Conservation (phyloP, 2,888 invertebrate species). For the Asteroscopus sphinx region DNA sequence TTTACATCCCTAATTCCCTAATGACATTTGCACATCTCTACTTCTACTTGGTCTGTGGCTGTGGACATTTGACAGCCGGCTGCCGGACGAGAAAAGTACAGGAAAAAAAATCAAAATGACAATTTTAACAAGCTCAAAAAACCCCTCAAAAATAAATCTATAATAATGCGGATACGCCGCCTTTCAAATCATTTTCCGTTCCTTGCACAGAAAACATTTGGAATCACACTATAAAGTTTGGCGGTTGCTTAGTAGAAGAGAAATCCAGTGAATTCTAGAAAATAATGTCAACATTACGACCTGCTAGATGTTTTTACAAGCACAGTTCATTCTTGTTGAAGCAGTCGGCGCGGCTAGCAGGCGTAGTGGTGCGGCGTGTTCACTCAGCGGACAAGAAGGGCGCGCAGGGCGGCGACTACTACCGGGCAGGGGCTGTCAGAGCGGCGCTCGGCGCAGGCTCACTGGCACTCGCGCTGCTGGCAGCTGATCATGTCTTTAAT, state of each 20-base stretch:
- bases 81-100: slow-evolving; percentile 8
- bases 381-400: slow-evolving; percentile 31
- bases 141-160: slow-evolving; percentile 25
- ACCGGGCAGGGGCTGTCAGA: slow-evolving; percentile 20
- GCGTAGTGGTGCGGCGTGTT: slow-evolving; percentile 54
- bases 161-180: slow-evolving; percentile 49
- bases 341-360: slow-evolving; percentile 61
- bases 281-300: slow-evolving; percentile 51
- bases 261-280: slow-evolving; percentile 21
- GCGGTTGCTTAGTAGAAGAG: slow-evolving; percentile 18
- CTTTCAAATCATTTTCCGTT: slow-evolving; percentile 26
- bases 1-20: too few species aligned
- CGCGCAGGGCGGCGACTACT: slow-evolving; percentile 38
- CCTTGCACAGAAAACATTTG: slow-evolving; percentile 22
- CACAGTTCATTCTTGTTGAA: slow-evolving; percentile 52
- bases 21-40: too few species aligned
- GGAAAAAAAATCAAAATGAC: slow-evolving; percentile 27
- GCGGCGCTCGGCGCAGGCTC: slow-evolving; percentile 66
- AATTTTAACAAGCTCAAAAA: slow-evolving; percentile 23
- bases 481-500: slow-evolving; percentile 80
- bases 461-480: slow-evolving; percentile 76
- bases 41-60: too few species aligned
- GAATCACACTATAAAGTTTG: slow-evolving; percentile 21
- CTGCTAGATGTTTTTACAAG: slow-evolving; percentile 40
- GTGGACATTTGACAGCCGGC: too few species aligned